Evolutionary conservation across 2,113 vertebrate species (phyloP).

Genomic region (Romanogobio albipinnatus): DNA sequence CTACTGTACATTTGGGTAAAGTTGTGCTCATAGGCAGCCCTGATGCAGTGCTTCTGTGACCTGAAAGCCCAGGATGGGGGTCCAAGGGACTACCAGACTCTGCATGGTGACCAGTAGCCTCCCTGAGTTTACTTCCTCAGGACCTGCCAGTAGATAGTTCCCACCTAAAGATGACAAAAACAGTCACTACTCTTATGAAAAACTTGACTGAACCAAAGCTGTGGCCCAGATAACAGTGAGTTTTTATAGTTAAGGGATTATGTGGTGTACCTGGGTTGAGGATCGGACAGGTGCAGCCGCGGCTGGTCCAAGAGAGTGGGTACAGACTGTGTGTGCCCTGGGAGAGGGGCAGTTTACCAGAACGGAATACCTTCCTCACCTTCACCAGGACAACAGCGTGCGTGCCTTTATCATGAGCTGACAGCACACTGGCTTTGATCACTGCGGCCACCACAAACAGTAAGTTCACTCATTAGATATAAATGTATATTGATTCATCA

Average conservation of each 20-base stretch:
- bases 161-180: slow-evolving; percentile 69
- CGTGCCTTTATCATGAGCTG: slow-evolving; percentile 90
- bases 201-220: background rate
- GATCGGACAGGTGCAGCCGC: slow-evolving; percentile 88
- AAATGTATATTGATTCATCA: background rate
- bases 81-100: slow-evolving; percentile 85
- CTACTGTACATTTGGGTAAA: background rate
- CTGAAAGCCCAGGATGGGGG: slow-evolving; percentile 71
- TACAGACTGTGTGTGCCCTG: slow-evolving; percentile 81
- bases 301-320: slow-evolving; percentile 88
- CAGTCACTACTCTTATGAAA: background rate
- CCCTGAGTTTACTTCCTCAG: slow-evolving; percentile 78
- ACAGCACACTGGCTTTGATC: slow-evolving; percentile 86
- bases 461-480: background rate
- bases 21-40: slow-evolving; percentile 61
- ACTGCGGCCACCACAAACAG: slow-evolving; percentile 68
- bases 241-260: background rate
- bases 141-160: slow-evolving; percentile 86
- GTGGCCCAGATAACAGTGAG: background rate
- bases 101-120: slow-evolving; percentile 86
- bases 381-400: slow-evolving; percentile 87
- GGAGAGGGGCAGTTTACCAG: slow-evolving; percentile 73
- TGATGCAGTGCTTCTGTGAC: slow-evolving; percentile 67
- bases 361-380: slow-evolving; percentile 84
- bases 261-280: slow-evolving; percentile 82